These are phyloP conservation scores for Cataglyphis altisquamis DNA, from an alignment of 2,888 invertebrate species.

Conservation along the genomic window DNA sequence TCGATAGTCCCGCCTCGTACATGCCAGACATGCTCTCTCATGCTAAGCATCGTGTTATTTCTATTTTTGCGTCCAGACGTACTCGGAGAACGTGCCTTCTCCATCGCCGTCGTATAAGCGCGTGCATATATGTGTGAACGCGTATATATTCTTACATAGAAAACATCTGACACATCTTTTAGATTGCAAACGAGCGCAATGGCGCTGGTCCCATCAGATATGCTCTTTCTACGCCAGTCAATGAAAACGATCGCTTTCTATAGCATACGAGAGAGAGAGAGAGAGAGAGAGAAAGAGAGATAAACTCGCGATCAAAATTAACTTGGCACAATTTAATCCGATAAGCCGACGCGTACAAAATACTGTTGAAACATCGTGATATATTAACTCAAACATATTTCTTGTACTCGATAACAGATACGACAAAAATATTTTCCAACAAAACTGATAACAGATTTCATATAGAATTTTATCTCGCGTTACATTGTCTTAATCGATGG, in stretches of 20 bases:
- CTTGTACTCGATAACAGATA: background rate
- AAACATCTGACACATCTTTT: slow-evolving; percentile 45
- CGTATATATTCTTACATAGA: background rate
- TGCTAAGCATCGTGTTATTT: slow-evolving; percentile 70
- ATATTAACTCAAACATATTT: slow-evolving; percentile 11
- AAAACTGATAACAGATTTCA: slow-evolving; percentile 15
- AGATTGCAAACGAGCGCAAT: slow-evolving; percentile 51
- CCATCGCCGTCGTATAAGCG: slow-evolving; percentile 19
- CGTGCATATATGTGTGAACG: background rate
- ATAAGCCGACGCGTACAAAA: slow-evolving; percentile 13
- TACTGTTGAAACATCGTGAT: background rate
- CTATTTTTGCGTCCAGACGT: slow-evolving; percentile 67
- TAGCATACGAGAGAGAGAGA: background rate
- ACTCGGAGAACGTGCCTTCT: slow-evolving; percentile 55
- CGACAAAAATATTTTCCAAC: background rate
- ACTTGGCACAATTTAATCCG: slow-evolving; percentile 40
- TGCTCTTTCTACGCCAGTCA: slow-evolving; percentile 59
- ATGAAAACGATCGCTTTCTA: slow-evolving; percentile 65
- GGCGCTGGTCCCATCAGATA: slow-evolving; percentile 69
- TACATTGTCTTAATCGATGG: slow-evolving; percentile 4
- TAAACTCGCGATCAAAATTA: slow-evolving; percentile 43
- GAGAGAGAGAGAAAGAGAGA: slow-evolving; percentile 31
- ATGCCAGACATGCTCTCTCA: slow-evolving; percentile 69
- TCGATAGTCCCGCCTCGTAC: slow-evolving; percentile 78
- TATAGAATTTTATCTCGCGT: background rate